phyloP scores from a whole-genome alignment of 2,113 vertebrate species.

The Aleadryas rufinucha region DNA sequence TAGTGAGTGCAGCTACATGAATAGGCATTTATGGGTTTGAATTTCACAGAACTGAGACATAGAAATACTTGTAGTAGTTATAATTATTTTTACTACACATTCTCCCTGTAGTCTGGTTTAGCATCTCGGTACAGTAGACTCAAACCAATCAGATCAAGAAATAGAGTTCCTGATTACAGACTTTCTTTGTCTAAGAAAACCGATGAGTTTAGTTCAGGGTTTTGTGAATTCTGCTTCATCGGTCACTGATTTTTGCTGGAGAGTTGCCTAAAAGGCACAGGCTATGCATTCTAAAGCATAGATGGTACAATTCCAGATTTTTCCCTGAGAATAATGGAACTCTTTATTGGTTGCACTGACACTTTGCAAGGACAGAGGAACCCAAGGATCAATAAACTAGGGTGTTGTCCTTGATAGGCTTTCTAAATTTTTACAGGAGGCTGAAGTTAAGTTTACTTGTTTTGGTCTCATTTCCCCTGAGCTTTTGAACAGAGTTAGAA shows the following conservation, averaged over 20 bases:
- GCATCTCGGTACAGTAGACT: accelerated
- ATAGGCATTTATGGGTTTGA: background rate
- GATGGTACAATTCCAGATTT: background rate
- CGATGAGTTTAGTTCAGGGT: background rate
- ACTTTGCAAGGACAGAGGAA: background rate
- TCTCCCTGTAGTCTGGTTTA: background rate
- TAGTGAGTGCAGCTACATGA: background rate
- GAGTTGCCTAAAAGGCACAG: background rate
- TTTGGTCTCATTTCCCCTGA: background rate
- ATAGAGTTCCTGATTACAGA: background rate
- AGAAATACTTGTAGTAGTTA: background rate
- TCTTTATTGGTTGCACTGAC: background rate
- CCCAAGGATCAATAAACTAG: background rate
- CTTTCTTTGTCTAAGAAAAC: background rate
- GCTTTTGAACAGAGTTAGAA: background rate
- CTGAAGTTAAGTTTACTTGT: background rate
- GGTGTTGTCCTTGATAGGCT: background rate
- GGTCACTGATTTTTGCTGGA: background rate
- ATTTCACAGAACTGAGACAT: background rate
- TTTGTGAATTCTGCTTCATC: background rate
- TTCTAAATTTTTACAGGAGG: background rate
- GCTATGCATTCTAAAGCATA: background rate
- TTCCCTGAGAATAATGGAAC: background rate
- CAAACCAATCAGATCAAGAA: background rate
- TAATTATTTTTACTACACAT: background rate